Conservation (phyloP, 2,888 invertebrate genomes). For the Apeira syringaria region DNA sequence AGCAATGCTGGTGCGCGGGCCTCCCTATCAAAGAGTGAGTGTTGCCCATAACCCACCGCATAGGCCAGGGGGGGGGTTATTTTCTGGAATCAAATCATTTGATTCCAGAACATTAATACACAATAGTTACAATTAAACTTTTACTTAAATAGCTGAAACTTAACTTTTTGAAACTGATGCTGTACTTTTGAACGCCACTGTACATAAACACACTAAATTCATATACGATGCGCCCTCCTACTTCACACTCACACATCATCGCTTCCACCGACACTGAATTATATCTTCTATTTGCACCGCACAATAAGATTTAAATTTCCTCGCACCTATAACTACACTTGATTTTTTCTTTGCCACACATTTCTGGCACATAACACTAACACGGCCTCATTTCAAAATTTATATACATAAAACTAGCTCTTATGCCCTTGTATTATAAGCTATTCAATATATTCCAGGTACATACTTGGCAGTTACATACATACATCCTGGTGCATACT, state of each 20-base stretch:
- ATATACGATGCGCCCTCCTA: slow-evolving; percentile 32
- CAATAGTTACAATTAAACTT: too few relatives aligned
- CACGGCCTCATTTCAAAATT: slow-evolving; percentile 51
- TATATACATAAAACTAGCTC: slow-evolving; percentile 45
- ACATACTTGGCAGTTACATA: slow-evolving; percentile 53
- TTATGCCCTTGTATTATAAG: slow-evolving; percentile 30
- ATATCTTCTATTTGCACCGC: slow-evolving; percentile 77
- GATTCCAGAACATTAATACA: too few relatives aligned
- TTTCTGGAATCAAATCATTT: too few relatives aligned
- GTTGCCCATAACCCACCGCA: too few relatives aligned
- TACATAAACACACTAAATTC: slow-evolving; percentile 15
- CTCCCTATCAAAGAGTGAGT: too few relatives aligned
- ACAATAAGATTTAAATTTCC: slow-evolving; percentile 74
- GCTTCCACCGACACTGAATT: slow-evolving; percentile 53
- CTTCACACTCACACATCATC: slow-evolving; percentile 59
- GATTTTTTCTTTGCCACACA: slow-evolving; percentile 58
- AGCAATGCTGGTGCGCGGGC: too few relatives aligned
- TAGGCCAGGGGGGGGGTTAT: too few relatives aligned
- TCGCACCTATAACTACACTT: slow-evolving; percentile 64
- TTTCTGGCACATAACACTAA: slow-evolving; percentile 59
- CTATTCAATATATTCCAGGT: slow-evolving; percentile 39
- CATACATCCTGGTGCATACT: slow-evolving; percentile 74
- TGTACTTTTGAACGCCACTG: too few relatives aligned
- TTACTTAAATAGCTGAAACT: too few relatives aligned
- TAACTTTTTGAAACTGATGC: too few relatives aligned